These are phyloP conservation scores for Notiomystis cincta DNA, from an alignment of 2,113 vertebrate species.

Conservation along the genomic window DNA sequence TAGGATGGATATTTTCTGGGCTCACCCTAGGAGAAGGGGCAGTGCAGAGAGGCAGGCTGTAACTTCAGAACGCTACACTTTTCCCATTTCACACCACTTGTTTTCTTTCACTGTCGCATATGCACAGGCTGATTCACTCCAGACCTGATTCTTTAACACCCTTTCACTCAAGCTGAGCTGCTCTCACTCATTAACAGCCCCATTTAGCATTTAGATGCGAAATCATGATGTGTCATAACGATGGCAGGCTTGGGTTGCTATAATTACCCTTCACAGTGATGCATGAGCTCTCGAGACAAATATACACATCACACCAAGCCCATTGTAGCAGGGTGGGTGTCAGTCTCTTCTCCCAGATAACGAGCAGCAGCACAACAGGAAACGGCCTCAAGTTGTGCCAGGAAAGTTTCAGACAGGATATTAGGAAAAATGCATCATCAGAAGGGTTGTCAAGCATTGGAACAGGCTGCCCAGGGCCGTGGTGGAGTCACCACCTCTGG, in stretches of 20 bases:
- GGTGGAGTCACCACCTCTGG: neutral
- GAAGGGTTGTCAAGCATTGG: neutral
- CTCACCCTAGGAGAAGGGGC: neutral
- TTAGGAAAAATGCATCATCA: neutral
- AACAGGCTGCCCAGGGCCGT: neutral
- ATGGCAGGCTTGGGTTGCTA: neutral
- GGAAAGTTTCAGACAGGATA: neutral
- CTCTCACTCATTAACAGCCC: slow-evolving; percentile 20
- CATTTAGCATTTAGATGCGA: neutral
- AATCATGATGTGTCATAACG: slow-evolving; percentile 22
- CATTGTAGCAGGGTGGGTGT: neutral
- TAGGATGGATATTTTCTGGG: neutral
- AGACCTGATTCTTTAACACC: slow-evolving; percentile 3
- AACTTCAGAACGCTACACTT: neutral
- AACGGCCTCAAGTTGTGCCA: neutral
- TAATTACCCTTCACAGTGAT: neutral
- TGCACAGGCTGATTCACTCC: neutral
- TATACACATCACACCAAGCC: neutral
- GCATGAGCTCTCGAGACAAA: neutral
- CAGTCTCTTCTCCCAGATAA: neutral
- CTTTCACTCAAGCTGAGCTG: slow-evolving; percentile 17
- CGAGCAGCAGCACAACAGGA: neutral
- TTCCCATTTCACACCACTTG: neutral
- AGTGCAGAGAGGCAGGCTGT: neutral
- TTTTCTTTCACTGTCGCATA: neutral